Evolutionary conservation across 2,797 vertebrate species (phyloP), one percentile per base, ranked within the genome.

Genomic region (Oreonectes daqikongensis): DNA sequence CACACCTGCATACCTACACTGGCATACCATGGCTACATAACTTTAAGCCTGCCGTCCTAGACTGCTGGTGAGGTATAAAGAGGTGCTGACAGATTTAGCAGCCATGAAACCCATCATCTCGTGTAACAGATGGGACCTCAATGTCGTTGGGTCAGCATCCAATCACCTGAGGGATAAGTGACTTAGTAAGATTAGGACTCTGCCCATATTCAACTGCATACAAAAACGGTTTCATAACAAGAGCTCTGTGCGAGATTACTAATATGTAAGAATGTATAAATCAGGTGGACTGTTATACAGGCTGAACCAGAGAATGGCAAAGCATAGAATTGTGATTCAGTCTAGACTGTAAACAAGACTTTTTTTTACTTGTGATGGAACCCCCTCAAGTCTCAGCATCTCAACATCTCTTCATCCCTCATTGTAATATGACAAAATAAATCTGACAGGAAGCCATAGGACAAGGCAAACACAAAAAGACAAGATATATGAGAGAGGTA

Each of bases 391-490:
- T 55, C 50, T 38, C 64, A 5, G 5, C n/a, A 30, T 53, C 15
- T 69, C 50, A 20, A 50, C 67, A 28, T 61, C 20, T 59, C 69
- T 72, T 65, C 24, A 46, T 65, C 10, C 26, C 57, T 60, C 11
- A 11, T 38, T 15, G 72, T 83, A 67, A 82, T 70, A 61, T 80
- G 84, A 74, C 81, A 84, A 75, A 79, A 22, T 64, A 35, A 83
- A 80, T 76, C 84, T 60, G 83, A 72, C 53, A 78, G 67, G 64
- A 70, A 79, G 68, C 55, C 70, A 72, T 84, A 64, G 73, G 76
- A 84, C 63, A 74, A 72, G 84, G 78, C 79, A 86, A 75, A 85
- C 86, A 86, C 82, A 87, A 75, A 80, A 83, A 30, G 69, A 85
- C 67, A 72, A 72, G 72, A 82, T 53, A 69, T 69, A 84, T 44